Percentiles rank a stretch among this genome's conserved stretches.
phyloP scores from a whole-genome alignment of 1,140 invertebrate species.

The Macrocentrus cingulum region DNA sequence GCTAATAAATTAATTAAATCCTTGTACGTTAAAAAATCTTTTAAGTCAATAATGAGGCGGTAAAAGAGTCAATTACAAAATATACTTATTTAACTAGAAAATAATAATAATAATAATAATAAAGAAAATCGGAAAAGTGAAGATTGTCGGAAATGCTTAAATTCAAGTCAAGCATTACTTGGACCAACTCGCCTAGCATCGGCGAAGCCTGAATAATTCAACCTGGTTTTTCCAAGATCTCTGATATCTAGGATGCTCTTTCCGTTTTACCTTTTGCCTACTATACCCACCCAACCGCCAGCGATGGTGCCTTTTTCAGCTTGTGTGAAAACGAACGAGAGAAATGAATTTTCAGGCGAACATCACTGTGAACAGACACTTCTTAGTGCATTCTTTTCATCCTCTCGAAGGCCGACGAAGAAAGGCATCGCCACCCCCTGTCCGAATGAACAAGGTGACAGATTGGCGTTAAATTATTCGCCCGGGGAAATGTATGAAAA shows the following conservation, averaged over 20 bases:
- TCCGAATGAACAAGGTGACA: neutral
- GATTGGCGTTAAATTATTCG: slow-evolving; percentile 6
- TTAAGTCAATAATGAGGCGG: no score
- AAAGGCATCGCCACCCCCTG: no score
- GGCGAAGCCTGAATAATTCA: neutral
- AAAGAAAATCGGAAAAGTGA: neutral
- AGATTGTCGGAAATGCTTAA: slow-evolving; percentile 4
- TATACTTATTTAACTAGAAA: no score
- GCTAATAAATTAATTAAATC: no score
- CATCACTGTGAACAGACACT: slow-evolving; percentile 3
- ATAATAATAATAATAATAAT: no score
- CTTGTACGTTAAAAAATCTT: no score
- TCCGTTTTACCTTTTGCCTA: neutral
- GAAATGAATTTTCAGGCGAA: slow-evolving; percentile 11
- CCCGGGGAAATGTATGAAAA: neutral
- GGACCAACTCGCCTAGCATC: neutral
- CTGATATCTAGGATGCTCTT: neutral
- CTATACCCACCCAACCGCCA: no score
- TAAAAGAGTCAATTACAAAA: no score
- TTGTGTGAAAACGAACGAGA: slow-evolving; percentile 4
- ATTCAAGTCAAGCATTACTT: neutral
- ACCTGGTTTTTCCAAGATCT: slow-evolving; percentile 1
- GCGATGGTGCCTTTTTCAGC: no score
- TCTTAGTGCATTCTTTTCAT: neutral
- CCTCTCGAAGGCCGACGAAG: no score